Evolutionary conservation across 2,888 invertebrate species (phyloP), one percentile per base, ranked within the genome.

Genomic region (Pheosia gnoma): DNA sequence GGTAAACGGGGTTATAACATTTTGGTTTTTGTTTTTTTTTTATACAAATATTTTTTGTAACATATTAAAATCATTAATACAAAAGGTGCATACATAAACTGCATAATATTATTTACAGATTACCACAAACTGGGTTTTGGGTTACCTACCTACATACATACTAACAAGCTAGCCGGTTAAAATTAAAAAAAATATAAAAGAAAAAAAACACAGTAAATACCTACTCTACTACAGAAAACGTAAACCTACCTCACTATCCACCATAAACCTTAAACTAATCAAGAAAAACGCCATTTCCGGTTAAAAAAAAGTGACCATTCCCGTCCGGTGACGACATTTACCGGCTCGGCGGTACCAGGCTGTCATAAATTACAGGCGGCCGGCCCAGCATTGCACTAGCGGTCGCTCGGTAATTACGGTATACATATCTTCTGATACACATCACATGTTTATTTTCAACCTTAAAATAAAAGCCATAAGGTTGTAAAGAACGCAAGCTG

Each of bases 311-410:
- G 66, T 72, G 70, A 70, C 70, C 75, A 70, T 71, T 65, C 59
- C 25, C 66, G 55, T 63, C 70, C 67, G 72, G 71, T 78, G 82
- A 81, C 81, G 84, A 83, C 84, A 85, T 82, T 78, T 77, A 79
- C 80, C 78, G 78, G 68, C 83, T 80, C 80, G 75, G 79, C 67
- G 76, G 74, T 82, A 86, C 87, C 83, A 88, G 85, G 86, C 79
- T 74, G 77, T 75, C 86, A 89, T 90, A 88, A 90, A 89, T 89
- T 84, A 88, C 83, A 78, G 80, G 81, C 70, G 67, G 68, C 72
- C 65, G 59, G 59, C 66, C 25, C 25, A 47, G 56, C 74, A 75
- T 70, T 77, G 71, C 77, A 76, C 76, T 68, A 69, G 71, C 74
- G 68, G 67, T 65, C 75, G 68, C 67, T 66, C 66, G 72, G 78